Percentiles rank a stretch among this genome's conserved stretches.
Conservation (phyloP, 2,113 vertebrate genomes). For the Sardina pilchardus region DNA sequence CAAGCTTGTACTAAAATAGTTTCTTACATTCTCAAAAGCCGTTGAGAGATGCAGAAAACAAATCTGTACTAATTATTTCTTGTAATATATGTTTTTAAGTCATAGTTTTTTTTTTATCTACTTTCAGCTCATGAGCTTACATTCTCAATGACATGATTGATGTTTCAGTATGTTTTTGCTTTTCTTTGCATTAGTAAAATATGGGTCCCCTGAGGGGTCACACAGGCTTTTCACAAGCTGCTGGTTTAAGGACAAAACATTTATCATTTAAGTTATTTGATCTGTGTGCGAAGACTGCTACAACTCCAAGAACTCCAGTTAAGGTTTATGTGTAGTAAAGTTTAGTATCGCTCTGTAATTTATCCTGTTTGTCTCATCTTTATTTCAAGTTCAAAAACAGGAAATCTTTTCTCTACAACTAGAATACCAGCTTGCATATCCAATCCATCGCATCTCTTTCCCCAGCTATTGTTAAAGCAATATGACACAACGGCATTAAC, state of each 20-base stretch:
- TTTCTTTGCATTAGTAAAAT: background rate
- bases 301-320: background rate
- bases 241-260: background rate
- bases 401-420: background rate
- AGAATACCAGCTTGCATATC: background rate
- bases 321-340: background rate
- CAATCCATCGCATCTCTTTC: background rate
- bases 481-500: background rate
- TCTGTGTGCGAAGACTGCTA: background rate
- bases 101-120: too few relatives aligned
- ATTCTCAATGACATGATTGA: background rate
- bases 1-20: background rate
- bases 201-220: background rate
- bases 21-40: background rate
- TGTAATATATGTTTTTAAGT: background rate
- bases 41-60: background rate
- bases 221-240: background rate
- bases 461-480: background rate
- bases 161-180: background rate
- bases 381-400: background rate
- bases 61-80: background rate
- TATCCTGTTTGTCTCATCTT: background rate
- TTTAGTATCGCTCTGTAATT: background rate
- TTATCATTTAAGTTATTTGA: background rate
- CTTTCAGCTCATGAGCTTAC: too few relatives aligned